These are phyloP conservation scores for Lepidocyrtoides sp. DNA, from an alignment of 2,888 invertebrate species.

Conservation along the genomic window DNA sequence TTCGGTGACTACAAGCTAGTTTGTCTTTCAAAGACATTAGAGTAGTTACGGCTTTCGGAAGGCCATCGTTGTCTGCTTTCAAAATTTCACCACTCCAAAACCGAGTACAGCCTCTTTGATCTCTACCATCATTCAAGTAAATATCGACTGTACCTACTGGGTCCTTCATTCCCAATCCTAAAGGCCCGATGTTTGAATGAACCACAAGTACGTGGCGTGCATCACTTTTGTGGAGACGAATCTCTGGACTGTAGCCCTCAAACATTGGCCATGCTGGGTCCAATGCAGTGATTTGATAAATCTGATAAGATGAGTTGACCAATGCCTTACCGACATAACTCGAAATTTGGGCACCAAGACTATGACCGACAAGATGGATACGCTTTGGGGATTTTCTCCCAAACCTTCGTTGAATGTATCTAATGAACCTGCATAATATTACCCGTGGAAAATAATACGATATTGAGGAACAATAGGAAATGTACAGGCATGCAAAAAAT, in stretches of 20 bases:
- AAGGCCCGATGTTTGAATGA: constrained; percentile 75
- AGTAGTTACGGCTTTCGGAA: not conserved
- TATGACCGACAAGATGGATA: constrained; percentile 79
- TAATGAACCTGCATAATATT: constrained; percentile 67
- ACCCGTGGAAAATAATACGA: not conserved
- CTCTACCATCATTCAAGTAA: constrained; percentile 78
- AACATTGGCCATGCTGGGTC: constrained; percentile 79
- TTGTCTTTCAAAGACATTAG: constrained; percentile 58
- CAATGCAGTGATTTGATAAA: constrained; percentile 74
- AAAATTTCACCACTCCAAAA: constrained; percentile 18
- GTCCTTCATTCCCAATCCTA: constrained; percentile 77
- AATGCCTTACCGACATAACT: constrained; percentile 78
- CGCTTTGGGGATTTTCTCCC: constrained; percentile 51
- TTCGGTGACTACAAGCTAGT: constrained; percentile 78
- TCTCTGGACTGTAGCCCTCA: constrained; percentile 65
- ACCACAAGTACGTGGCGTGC: constrained; percentile 73
- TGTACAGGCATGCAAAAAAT: too few species aligned
- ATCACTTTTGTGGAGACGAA: constrained; percentile 70
- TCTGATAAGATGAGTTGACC: constrained; percentile 7
- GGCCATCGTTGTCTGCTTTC: constrained; percentile 1
- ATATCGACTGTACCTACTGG: constrained; percentile 77
- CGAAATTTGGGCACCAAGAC: constrained; percentile 78
- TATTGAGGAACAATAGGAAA: not conserved
- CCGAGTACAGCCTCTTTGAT: constrained; percentile 76
- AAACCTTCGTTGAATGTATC: constrained; percentile 58